Conservation (phyloP, 2,113 vertebrate species). For the Zootoca vivipara region DNA sequence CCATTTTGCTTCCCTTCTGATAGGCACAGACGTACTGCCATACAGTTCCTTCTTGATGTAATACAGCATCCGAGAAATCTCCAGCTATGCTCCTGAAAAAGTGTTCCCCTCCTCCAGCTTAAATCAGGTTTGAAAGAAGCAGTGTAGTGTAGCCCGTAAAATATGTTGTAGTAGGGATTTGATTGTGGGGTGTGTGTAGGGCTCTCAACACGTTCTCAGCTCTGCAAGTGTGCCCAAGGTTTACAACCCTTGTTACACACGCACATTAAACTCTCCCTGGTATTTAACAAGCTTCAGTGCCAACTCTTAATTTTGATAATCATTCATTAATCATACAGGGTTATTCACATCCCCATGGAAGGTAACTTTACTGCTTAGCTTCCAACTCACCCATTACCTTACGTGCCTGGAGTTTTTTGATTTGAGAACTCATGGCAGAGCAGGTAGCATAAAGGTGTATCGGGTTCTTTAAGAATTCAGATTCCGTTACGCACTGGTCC, state of each 20-base stretch:
- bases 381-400: background rate
- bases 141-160: too few species aligned
- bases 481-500: constrained; percentile 7
- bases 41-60: background rate
- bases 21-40: background rate
- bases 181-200: too few species aligned
- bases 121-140: too few species aligned
- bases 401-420: background rate
- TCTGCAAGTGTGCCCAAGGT: too few species aligned
- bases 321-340: background rate
- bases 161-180: too few species aligned
- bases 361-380: background rate
- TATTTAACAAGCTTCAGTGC: background rate
- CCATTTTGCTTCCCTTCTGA: too few species aligned
- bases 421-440: background rate
- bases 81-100: too few species aligned
- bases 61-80: too few species aligned
- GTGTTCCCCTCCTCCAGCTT: too few species aligned
- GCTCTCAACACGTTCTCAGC: too few species aligned
- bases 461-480: background rate
- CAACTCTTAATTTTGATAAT: background rate
- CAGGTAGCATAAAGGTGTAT: background rate
- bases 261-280: background rate
- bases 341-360: background rate
- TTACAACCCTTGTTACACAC: too few species aligned